phyloP scores from a whole-genome alignment of 2,888 invertebrate genomes.

The Auanema sp. region DNA sequence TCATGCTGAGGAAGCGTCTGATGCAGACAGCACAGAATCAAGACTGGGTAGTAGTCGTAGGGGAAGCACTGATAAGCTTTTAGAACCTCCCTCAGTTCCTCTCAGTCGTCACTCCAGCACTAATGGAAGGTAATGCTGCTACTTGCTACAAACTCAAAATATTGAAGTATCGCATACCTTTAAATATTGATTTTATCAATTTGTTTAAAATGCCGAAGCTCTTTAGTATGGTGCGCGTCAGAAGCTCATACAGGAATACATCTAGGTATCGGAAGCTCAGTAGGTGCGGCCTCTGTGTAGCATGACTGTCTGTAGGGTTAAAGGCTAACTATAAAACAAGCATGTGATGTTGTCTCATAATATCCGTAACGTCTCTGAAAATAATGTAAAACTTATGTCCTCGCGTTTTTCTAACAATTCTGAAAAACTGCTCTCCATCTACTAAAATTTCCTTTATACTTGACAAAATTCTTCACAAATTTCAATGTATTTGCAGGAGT shows the following conservation, averaged over 20 bases:
- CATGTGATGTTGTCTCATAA: neutral
- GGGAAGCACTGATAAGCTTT: slow-evolving; percentile 20
- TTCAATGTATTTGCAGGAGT: slow-evolving; percentile 29
- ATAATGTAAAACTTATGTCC: no score
- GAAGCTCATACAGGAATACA: no score
- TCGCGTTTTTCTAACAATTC: neutral
- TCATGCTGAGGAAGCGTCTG: slow-evolving; percentile 18
- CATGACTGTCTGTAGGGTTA: no score
- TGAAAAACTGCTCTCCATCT: neutral
- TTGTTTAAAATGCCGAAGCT: no score
- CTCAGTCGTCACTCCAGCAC: slow-evolving; percentile 22
- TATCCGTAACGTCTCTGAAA: neutral
- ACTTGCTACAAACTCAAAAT: no score
- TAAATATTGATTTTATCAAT: no score
- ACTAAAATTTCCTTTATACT: slow-evolving; percentile 1
- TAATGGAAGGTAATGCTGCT: slow-evolving; percentile 15
- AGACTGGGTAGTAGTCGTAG: slow-evolving; percentile 18
- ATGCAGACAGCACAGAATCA: slow-evolving; percentile 23
- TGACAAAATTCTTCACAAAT: neutral
- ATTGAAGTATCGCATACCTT: no score
- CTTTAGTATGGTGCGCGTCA: no score
- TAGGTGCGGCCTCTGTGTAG: no score
- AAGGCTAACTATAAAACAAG: neutral
- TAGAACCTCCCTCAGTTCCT: slow-evolving; percentile 6
- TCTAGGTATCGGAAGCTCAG: no score